phyloP scores from a whole-genome alignment of 2,888 invertebrate species.

The Hermaeophaga mercurialis region DNA sequence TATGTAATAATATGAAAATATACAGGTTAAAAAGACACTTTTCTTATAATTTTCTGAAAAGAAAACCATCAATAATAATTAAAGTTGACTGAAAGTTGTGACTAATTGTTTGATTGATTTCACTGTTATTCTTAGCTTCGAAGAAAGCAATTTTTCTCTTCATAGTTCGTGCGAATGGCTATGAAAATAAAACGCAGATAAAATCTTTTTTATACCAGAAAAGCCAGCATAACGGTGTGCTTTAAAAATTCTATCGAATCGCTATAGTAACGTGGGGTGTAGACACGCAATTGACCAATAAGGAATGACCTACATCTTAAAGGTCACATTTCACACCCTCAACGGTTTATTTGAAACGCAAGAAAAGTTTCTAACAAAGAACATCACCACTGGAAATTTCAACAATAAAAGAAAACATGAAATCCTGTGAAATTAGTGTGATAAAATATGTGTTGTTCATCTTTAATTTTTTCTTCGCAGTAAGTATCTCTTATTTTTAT shows the following conservation, averaged over 20 bases:
- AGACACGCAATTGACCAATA: constrained; percentile 5
- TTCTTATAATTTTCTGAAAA: too few species aligned
- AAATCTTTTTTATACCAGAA: background rate
- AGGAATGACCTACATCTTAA: background rate
- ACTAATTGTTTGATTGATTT: too few species aligned
- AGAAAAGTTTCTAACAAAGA: constrained; percentile 5
- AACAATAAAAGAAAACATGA: constrained; percentile 40
- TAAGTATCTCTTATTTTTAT: too few species aligned
- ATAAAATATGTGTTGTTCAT: constrained; percentile 76
- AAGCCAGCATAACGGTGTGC: background rate
- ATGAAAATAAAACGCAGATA: constrained; percentile 2
- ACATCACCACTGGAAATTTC: too few species aligned
- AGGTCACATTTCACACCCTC: background rate
- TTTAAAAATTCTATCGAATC: constrained; percentile 8
- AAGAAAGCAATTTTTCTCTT: background rate
- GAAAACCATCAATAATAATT: too few species aligned
- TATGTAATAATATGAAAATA: too few species aligned
- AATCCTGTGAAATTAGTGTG: constrained; percentile 65
- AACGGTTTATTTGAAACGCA: background rate
- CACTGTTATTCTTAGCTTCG: too few species aligned
- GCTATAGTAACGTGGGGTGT: background rate
- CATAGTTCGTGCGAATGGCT: background rate
- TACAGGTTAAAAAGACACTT: too few species aligned
- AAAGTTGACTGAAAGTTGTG: too few species aligned
- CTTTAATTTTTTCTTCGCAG: constrained; percentile 78